phyloP scores from a whole-genome alignment of 2,113 vertebrate species.

The Silurus asotus region DNA sequence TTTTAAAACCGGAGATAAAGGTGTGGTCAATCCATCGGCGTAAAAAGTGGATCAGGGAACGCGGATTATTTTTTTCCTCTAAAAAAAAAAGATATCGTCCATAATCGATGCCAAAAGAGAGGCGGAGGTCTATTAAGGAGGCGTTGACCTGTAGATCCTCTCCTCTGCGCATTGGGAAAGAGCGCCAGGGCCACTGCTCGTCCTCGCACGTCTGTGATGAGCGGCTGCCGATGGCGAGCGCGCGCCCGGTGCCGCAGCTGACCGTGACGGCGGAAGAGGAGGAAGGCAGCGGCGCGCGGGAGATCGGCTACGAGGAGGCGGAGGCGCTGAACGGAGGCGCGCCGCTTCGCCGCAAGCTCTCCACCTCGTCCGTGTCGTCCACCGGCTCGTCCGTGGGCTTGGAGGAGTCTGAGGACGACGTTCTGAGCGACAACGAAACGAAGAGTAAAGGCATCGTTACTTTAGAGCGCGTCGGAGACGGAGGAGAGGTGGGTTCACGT shows the following conservation, averaged over 20 bases:
- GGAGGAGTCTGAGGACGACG: conserved; percentile 93
- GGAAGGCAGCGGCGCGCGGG: conserved; percentile 73
- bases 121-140: conserved; percentile 67
- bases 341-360: conserved; percentile 80
- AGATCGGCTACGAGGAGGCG: conserved; percentile 70
- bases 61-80: not conserved
- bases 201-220: conserved; percentile 65
- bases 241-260: conserved; percentile 82
- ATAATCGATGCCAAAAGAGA: conserved; percentile 70
- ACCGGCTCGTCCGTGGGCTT: conserved; percentile 86
- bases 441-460: conserved; percentile 91
- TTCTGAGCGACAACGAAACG: conserved; percentile 91
- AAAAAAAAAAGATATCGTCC: not conserved
- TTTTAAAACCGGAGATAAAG: not conserved
- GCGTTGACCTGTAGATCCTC: conserved; percentile 54
- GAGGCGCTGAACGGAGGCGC: conserved; percentile 66
- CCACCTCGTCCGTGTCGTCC: conserved; percentile 92
- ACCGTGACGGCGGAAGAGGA: conserved; percentile 91
- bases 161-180: conserved; percentile 62
- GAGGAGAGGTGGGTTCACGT: conserved; percentile 74
- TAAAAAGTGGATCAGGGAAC: not conserved
- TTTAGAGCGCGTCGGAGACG: conserved; percentile 83
- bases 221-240: conserved; percentile 56
- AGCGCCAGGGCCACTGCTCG: conserved; percentile 65
- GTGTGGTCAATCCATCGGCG: not conserved